Percentiles rank a stretch among this genome's conserved stretches.
phyloP scores from a whole-genome alignment of 2,888 invertebrate species.

The Troglohyphantes excavatus region DNA sequence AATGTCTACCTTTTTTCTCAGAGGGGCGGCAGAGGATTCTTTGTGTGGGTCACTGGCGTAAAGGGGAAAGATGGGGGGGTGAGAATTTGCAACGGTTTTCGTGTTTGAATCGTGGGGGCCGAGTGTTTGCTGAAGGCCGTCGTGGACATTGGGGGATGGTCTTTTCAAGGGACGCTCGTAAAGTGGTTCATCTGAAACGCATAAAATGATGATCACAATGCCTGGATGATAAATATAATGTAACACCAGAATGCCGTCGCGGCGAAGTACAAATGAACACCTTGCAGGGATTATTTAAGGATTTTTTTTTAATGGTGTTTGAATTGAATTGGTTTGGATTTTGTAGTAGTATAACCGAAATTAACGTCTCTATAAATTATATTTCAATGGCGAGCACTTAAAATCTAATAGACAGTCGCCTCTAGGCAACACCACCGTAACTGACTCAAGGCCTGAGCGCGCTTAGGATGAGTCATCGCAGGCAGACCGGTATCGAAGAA shows the following conservation, averaged over 20 bases:
- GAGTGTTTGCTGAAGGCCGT: background rate
- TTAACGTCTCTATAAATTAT: no score
- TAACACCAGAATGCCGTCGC: background rate
- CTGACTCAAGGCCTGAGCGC: no score
- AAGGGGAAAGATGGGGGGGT: background rate
- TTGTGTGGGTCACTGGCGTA: background rate
- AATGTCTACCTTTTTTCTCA: background rate
- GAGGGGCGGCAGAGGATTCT: background rate
- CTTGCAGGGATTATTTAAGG: background rate
- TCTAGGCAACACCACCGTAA: no score
- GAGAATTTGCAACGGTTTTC: slow-evolving; percentile 2
- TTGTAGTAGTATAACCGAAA: no score
- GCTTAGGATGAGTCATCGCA: no score
- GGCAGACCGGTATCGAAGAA: no score
- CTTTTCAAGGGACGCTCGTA: background rate
- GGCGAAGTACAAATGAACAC: no score
- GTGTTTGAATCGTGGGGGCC: background rate
- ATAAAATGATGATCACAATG: background rate
- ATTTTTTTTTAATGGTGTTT: background rate
- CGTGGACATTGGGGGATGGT: background rate
- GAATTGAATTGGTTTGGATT: background rate
- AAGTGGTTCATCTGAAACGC: background rate
- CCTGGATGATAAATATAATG: background rate
- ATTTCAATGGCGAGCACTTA: no score
- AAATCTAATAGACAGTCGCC: no score